phyloP scores from a whole-genome alignment of 1,140 invertebrate genomes.

The Drosophila baimaii region DNA sequence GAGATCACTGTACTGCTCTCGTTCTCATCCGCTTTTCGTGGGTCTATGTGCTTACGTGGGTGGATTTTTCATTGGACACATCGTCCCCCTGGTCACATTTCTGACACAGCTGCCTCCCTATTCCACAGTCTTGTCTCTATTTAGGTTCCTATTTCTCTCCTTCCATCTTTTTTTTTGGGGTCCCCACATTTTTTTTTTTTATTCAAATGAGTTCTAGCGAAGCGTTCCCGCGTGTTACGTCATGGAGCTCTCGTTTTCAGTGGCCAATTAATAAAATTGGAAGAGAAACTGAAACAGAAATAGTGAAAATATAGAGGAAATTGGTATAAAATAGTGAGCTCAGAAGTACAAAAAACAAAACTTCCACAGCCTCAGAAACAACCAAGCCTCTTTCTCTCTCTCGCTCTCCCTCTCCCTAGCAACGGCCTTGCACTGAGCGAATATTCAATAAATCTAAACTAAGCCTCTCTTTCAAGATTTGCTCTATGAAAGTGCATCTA shows the following conservation, averaged over 20 bases:
- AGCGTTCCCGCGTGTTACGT: constrained; percentile 13
- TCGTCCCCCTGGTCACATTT: constrained; percentile 13
- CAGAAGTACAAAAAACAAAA: neutral
- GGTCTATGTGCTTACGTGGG: neutral
- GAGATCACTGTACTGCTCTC: constrained; percentile 1
- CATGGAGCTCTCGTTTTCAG: constrained; percentile 10
- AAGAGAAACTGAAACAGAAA: constrained; percentile 11
- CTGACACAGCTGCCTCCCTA: constrained; percentile 1
- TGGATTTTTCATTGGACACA: constrained; percentile 11
- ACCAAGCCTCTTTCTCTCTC: neutral
- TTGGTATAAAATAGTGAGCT: neutral
- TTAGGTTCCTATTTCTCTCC: neutral
- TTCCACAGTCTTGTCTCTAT: neutral
- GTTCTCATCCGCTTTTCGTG: neutral
- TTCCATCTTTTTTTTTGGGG: constrained; percentile 1
- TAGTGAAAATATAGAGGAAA: neutral
- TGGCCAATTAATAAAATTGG: constrained; percentile 33
- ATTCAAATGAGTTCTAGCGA: constrained; percentile 20
- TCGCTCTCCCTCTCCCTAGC: neutral
- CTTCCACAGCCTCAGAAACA: neutral
- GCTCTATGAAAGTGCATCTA: neutral
- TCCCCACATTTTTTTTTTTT: constrained; percentile 11
- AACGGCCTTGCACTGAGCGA: neutral
- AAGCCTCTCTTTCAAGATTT: neutral
- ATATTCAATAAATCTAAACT: constrained; percentile 24